Conservation (phyloP, 2,888 invertebrate species). For the Arge pagana region DNA sequence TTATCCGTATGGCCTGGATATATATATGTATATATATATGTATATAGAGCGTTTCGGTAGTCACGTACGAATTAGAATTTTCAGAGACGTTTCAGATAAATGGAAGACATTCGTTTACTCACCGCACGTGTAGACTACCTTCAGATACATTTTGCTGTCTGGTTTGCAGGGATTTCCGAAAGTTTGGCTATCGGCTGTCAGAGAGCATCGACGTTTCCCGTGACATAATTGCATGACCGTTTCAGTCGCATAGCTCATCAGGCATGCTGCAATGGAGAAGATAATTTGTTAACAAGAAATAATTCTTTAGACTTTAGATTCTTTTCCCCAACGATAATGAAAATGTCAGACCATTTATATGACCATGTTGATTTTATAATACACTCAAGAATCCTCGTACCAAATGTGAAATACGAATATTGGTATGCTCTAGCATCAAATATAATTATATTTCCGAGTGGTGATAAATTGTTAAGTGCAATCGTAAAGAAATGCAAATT, state of each 20-base stretch:
- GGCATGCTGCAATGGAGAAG: slow-evolving; percentile 70
- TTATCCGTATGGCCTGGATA: too few relatives aligned
- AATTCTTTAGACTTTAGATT: too few relatives aligned
- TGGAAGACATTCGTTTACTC: slow-evolving; percentile 56
- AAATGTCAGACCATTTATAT: too few relatives aligned
- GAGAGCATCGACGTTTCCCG: slow-evolving; percentile 78
- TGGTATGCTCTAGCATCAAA: too few relatives aligned
- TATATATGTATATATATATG: slow-evolving; percentile 13
- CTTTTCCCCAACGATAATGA: too few relatives aligned
- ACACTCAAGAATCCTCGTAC: too few relatives aligned
- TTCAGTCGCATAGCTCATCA: slow-evolving; percentile 88
- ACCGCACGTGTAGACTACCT: slow-evolving; percentile 89
- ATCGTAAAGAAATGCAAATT: too few relatives aligned
- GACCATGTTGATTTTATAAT: too few relatives aligned
- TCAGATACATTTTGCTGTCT: slow-evolving; percentile 80
- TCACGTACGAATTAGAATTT: background rate
- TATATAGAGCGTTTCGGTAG: too few relatives aligned
- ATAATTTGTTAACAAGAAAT: background rate
- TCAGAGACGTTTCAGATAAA: slow-evolving; percentile 14
- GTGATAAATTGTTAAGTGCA: too few relatives aligned
- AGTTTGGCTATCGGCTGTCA: slow-evolving; percentile 80
- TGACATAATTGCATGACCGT: slow-evolving; percentile 87
- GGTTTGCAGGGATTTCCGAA: slow-evolving; percentile 82
- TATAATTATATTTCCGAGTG: too few relatives aligned
- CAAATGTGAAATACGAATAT: too few relatives aligned